These are phyloP conservation scores for Agonopterix alstromeriana DNA, from an alignment of 2,888 invertebrate species.

Conservation along the genomic window DNA sequence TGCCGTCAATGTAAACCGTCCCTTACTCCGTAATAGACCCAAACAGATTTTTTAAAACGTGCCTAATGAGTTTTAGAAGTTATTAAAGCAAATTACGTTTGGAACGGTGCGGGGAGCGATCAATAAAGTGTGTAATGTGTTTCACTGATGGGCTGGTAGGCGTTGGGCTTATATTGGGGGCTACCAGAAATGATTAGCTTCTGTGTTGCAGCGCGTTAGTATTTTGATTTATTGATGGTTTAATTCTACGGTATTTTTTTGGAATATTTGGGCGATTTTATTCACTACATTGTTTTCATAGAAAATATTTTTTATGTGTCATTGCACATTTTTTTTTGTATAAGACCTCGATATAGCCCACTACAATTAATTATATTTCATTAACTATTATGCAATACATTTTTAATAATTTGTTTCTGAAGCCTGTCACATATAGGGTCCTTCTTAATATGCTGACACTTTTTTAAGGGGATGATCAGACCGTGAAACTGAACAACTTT, in stretches of 20 bases:
- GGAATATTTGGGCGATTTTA: too few species aligned
- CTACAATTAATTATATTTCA: too few species aligned
- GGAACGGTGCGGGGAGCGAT: constrained; percentile 38
- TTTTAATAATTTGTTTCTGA: too few species aligned
- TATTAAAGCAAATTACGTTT: constrained; percentile 65
- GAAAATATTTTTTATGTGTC: too few species aligned
- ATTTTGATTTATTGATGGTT: constrained; percentile 46
- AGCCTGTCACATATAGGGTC: too few species aligned
- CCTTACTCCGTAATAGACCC: constrained; percentile 5
- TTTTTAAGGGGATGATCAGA: too few species aligned
- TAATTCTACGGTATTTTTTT: constrained; percentile 8
- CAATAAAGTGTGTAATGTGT: constrained; percentile 52
- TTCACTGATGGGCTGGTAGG: constrained; percentile 37
- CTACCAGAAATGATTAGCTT: constrained; percentile 49
- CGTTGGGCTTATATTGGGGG: constrained; percentile 29
- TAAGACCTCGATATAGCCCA: too few species aligned
- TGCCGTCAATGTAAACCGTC: constrained; percentile 1
- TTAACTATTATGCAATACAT: too few species aligned
- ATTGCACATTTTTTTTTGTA: too few species aligned
- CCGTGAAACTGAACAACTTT: too few species aligned
- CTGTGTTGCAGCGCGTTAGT: constrained; percentile 54
- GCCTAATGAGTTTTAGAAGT: constrained; percentile 61
- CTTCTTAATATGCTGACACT: too few species aligned
- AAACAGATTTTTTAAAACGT: constrained; percentile 34
- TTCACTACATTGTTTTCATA: too few species aligned